These are phyloP conservation scores for Anolis sagrei DNA, from an alignment of 2,113 vertebrate genomes.

Conservation along the genomic window DNA sequence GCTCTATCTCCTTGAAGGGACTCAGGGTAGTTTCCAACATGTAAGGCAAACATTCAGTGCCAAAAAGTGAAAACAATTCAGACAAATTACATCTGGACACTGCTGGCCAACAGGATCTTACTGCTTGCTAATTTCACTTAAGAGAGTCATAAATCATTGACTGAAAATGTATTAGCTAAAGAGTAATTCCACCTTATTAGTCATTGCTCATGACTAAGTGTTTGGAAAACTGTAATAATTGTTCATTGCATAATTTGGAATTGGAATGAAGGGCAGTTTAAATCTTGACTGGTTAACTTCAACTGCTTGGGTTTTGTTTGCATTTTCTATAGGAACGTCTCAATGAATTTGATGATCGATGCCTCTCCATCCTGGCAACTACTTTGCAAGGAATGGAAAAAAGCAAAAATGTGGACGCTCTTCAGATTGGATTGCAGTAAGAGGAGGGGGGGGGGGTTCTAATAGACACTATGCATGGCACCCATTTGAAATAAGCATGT, in stretches of 20 bases:
- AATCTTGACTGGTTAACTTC: slow-evolving; percentile 12
- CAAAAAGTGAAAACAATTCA: too few relatives aligned
- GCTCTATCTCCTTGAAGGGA: too few relatives aligned
- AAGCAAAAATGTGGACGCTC: slow-evolving; percentile 79
- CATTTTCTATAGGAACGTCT: slow-evolving; percentile 84
- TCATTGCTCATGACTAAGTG: too few relatives aligned
- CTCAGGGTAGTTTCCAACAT: too few relatives aligned
- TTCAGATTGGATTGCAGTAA: slow-evolving; percentile 86
- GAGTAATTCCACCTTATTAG: background rate
- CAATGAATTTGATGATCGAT: slow-evolving; percentile 84
- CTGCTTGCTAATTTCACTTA: background rate
- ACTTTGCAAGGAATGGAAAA: slow-evolving; percentile 78
- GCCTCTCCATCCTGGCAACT: slow-evolving; percentile 83
- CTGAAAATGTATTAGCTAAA: background rate
- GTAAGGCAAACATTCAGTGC: too few relatives aligned
- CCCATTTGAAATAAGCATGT: background rate
- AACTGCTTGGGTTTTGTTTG: slow-evolving; percentile 32
- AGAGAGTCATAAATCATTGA: background rate
- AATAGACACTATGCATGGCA: background rate
- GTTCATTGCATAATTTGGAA: background rate
- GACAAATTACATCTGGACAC: too few relatives aligned
- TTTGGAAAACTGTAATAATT: background rate
- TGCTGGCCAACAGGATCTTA: too few relatives aligned
- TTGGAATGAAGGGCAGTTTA: background rate
- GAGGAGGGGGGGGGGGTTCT: slow-evolving; percentile 44